Evolutionary conservation across 2,797 vertebrate genomes (phyloP).

Genomic region (Glossophaga mutica): DNA sequence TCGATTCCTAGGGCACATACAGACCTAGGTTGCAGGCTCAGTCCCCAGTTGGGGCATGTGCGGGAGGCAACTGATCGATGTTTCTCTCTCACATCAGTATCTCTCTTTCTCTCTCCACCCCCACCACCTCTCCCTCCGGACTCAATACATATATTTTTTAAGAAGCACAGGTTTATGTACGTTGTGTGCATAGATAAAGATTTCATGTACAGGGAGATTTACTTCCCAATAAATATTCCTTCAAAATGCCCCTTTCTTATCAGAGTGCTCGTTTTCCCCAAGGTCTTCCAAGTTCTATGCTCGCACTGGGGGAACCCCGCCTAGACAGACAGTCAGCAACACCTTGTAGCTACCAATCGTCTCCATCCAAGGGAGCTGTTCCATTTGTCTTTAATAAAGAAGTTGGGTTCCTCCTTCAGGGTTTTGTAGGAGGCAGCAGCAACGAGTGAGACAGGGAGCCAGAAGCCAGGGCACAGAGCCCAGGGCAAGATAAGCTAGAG

Average conservation of each 20-base stretch:
- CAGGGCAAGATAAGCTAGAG: background rate
- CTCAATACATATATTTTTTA: background rate
- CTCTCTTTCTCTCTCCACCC: background rate
- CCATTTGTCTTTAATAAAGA: background rate
- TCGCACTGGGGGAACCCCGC: background rate
- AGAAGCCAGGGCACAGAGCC: no score
- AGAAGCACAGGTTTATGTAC: background rate
- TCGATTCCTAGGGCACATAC: background rate
- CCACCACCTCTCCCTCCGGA: background rate
- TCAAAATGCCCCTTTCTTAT: background rate
- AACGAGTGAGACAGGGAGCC: background rate
- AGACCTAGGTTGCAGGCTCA: background rate
- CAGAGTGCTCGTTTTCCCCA: background rate
- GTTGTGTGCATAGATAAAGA: background rate
- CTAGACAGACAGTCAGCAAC: background rate
- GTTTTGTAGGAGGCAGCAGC: background rate
- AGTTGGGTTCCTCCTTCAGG: background rate
- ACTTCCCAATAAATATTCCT: background rate
- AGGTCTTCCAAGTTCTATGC: background rate
- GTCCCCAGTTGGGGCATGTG: background rate
- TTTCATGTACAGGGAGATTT: background rate
- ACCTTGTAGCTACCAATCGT: background rate
- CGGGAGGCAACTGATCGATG: background rate
- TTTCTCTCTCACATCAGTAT: background rate
- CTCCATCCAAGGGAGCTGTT: background rate